Conservation (phyloP, 2,888 invertebrate genomes). For the Gortyna flavago region DNA sequence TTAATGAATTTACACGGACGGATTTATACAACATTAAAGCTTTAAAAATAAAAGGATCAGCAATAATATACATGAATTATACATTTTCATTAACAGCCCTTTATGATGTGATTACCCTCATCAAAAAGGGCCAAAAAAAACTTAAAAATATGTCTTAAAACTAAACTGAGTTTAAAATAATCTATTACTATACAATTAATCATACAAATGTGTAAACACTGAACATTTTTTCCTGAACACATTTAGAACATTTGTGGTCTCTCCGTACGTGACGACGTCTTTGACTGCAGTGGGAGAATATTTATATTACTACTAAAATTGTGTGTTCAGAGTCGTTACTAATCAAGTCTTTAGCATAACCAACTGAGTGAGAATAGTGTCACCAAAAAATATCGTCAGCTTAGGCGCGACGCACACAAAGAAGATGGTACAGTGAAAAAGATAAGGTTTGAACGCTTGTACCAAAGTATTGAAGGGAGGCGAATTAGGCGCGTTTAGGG, state of each 20-base stretch:
- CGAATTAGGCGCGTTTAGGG: not conserved
- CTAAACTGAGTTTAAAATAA: constrained; percentile 42
- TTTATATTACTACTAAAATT: not conserved
- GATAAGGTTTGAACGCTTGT: no score
- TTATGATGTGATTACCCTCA: not conserved
- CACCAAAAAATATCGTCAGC: not conserved
- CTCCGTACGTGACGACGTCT: not conserved
- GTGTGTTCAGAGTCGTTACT: not conserved
- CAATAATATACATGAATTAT: constrained; percentile 13
- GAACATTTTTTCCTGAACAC: not conserved
- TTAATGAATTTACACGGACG: constrained; percentile 35
- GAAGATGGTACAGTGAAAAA: not conserved
- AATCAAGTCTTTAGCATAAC: not conserved
- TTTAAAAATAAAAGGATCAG: constrained; percentile 24
- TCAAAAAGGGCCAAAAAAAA: not conserved
- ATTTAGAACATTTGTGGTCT: not conserved
- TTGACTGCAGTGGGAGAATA: not conserved
- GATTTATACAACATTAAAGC: constrained; percentile 36
- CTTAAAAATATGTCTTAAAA: constrained; percentile 33
- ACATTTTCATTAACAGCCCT: constrained; percentile 19
- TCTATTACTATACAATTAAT: constrained; percentile 13
- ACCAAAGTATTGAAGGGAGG: not conserved
- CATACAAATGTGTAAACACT: constrained; percentile 5
- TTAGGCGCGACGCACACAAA: not conserved
- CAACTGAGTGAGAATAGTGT: not conserved